These are phyloP conservation scores for Epistrophe grossulariae DNA, from an alignment of 2,888 invertebrate genomes.

Conservation along the genomic window DNA sequence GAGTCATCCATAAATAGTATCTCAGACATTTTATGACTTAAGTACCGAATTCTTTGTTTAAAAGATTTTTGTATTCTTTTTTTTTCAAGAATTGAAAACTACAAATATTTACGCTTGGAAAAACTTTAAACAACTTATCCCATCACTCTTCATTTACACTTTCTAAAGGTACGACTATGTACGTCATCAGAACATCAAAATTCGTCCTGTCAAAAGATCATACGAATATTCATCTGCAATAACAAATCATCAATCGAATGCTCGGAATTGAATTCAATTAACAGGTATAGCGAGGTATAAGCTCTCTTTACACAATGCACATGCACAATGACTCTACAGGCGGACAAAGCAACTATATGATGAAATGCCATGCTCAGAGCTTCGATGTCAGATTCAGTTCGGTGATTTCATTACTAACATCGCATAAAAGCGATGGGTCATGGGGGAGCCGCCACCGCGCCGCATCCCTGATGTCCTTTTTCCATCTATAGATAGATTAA, in stretches of 20 bases:
- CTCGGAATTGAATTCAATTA: conserved; percentile 65
- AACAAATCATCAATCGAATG: conserved; percentile 56
- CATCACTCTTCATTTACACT: conserved; percentile 2
- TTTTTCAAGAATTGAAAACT: too few species aligned
- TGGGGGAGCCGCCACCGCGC: neutral
- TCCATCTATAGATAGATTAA: neutral
- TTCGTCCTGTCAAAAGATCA: conserved; percentile 36
- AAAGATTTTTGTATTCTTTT: too few species aligned
- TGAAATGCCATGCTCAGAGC: conserved; percentile 5
- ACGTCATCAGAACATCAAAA: conserved; percentile 13
- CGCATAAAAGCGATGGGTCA: neutral
- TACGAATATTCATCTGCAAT: conserved; percentile 40
- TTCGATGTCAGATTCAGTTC: conserved; percentile 19
- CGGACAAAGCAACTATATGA: conserved; percentile 9
- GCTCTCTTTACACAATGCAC: conserved; percentile 8
- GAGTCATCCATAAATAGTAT: too few species aligned
- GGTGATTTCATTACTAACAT: conserved; percentile 12
- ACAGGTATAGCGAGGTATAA: conserved; percentile 1
- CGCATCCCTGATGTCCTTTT: neutral
- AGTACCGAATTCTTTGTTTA: too few species aligned
- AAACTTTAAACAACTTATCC: too few species aligned
- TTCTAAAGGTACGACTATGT: neutral
- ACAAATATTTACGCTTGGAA: too few species aligned
- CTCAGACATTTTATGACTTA: too few species aligned
- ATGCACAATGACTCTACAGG: conserved; percentile 17